Evolutionary conservation across 2,797 vertebrate species (phyloP).

Genomic region (Karalla daura): DNA sequence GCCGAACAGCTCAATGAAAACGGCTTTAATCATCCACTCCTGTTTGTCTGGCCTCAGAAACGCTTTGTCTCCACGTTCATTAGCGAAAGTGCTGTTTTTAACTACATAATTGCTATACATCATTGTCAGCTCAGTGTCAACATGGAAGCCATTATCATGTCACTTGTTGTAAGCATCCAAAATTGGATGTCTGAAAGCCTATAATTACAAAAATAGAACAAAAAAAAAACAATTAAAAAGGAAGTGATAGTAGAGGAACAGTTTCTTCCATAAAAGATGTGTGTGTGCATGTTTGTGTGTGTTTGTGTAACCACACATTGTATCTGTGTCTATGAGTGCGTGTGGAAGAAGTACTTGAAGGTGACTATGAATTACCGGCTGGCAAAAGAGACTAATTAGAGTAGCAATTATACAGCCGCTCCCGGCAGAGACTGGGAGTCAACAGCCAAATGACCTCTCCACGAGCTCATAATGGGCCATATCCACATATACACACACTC

Average conservation of each 20-base stretch:
- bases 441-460: conserved; percentile 77
- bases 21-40: conserved; percentile 13
- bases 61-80: conserved; percentile 45
- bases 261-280: conserved; percentile 25
- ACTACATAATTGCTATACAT: conserved; percentile 62
- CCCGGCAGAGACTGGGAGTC: conserved; percentile 71
- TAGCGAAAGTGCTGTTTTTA: conserved; percentile 50
- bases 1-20: conserved; percentile 26
- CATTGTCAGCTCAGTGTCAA: conserved; percentile 52
- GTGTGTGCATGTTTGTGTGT: conserved; percentile 34
- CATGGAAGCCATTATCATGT: conserved; percentile 56
- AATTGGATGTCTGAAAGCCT: conserved; percentile 56
- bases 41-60: conserved; percentile 21
- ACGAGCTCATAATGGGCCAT: conserved; percentile 65
- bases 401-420: conserved; percentile 77
- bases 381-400: conserved; percentile 81
- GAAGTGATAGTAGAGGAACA: conserved; percentile 32
- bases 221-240: conserved; percentile 66
- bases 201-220: conserved; percentile 71
- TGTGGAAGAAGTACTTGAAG: conserved; percentile 69
- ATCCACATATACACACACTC: conserved; percentile 15
- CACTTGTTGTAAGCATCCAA: conserved; percentile 46
- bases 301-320: conserved; percentile 31
- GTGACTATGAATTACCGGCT: conserved; percentile 79
- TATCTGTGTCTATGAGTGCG: conserved; percentile 34